Evolutionary conservation across 2,797 vertebrate genomes (phyloP).

Genomic region (Pteronotus mesoamericanus): DNA sequence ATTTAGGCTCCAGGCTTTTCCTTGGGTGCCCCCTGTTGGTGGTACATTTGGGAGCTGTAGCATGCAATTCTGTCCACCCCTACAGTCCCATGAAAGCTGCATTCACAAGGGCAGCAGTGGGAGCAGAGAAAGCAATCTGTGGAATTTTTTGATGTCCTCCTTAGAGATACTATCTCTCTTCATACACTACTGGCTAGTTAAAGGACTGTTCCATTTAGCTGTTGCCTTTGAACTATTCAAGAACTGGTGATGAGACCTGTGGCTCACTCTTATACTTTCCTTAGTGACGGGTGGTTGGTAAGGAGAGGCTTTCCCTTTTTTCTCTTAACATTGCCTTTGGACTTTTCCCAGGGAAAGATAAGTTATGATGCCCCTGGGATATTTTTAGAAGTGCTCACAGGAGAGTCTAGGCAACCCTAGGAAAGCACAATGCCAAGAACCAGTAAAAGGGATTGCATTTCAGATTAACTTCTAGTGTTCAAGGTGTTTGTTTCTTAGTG

Average conservation of each 20-base stretch:
- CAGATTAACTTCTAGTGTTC: constrained; percentile 41
- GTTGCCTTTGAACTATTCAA: not conserved
- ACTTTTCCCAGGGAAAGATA: not conserved
- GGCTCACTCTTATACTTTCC: not conserved
- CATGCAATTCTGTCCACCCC: not conserved
- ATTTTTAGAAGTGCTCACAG: not conserved
- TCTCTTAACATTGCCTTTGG: not conserved
- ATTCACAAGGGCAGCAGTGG: not conserved
- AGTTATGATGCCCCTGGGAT: not conserved
- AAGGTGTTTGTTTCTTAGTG: constrained; percentile 41
- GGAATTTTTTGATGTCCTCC: not conserved
- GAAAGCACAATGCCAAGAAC: not conserved
- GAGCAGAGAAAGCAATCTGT: not conserved
- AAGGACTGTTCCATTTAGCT: not conserved
- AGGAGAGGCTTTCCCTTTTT: not conserved
- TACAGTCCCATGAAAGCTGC: not conserved
- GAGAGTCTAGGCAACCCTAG: not conserved
- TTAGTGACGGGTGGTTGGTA: not conserved
- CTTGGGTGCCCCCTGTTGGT: not conserved
- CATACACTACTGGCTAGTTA: not conserved
- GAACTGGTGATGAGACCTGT: not conserved
- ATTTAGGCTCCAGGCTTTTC: not conserved
- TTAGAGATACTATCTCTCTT: not conserved
- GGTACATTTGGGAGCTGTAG: not conserved
- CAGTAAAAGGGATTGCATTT: not conserved